phyloP scores from a whole-genome alignment of 2,888 invertebrate genomes.

The Podotricha telesiphe region DNA sequence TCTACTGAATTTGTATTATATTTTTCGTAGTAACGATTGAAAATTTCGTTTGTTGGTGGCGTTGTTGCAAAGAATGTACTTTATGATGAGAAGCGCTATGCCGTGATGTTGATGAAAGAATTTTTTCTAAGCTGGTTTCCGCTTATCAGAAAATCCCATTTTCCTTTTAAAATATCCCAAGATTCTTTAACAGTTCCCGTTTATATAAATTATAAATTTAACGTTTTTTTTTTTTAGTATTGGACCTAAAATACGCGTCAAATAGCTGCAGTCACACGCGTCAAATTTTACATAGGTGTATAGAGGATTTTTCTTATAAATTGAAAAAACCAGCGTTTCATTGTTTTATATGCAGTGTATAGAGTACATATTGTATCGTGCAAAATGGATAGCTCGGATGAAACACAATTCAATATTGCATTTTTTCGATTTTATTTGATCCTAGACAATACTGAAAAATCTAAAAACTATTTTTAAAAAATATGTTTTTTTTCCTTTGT shows the following conservation, averaged over 20 bases:
- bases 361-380: too few relatives aligned
- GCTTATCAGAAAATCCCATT: slow-evolving; percentile 25
- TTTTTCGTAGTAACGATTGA: slow-evolving; percentile 15
- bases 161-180: slow-evolving; percentile 17
- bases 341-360: too few relatives aligned
- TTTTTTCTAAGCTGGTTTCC: slow-evolving; percentile 22
- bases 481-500: too few relatives aligned
- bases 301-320: too few relatives aligned
- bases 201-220: neutral
- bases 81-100: slow-evolving; percentile 19
- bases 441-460: too few relatives aligned
- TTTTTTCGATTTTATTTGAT: too few relatives aligned
- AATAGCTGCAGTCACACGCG: too few relatives aligned
- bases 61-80: slow-evolving; percentile 15
- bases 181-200: neutral
- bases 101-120: slow-evolving; percentile 21
- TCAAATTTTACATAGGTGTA: too few relatives aligned
- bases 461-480: too few relatives aligned
- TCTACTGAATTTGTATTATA: neutral
- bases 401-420: too few relatives aligned
- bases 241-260: neutral
- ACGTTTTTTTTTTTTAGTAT: neutral
- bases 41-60: slow-evolving; percentile 23
- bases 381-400: too few relatives aligned
- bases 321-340: too few relatives aligned